Percentiles rank a stretch among this genome's conserved stretches.
phyloP scores from a whole-genome alignment of 2,797 vertebrate genomes.

The Sebastolobus altivelis region DNA sequence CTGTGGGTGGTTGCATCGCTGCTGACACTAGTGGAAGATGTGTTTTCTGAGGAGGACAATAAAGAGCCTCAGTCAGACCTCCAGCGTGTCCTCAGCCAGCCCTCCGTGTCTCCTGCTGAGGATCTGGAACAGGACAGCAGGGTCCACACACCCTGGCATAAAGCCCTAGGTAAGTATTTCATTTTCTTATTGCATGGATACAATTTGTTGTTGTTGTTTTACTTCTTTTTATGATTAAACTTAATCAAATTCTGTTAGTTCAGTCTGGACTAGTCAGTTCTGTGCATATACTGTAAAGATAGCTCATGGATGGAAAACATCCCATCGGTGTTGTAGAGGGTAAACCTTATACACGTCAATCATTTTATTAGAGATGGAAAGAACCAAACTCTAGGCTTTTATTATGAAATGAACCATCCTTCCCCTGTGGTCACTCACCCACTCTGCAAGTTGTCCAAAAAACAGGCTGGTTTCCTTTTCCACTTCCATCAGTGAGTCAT shows the following conservation, averaged over 20 bases:
- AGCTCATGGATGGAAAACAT: neutral
- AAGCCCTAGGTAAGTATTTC: slow-evolving; percentile 38
- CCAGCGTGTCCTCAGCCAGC: slow-evolving; percentile 23
- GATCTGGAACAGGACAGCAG: slow-evolving; percentile 6
- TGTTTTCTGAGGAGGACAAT: slow-evolving; percentile 58
- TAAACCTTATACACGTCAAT: neutral
- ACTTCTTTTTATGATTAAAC: neutral
- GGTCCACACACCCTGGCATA: slow-evolving; percentile 21
- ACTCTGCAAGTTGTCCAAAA: neutral
- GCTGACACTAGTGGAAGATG: slow-evolving; percentile 71
- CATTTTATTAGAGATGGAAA: neutral
- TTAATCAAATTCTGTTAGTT: neutral
- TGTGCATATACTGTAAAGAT: neutral
- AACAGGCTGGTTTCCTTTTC: neutral
- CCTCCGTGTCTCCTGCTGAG: slow-evolving; percentile 34
- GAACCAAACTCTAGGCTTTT: neutral
- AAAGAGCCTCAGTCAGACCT: slow-evolving; percentile 43
- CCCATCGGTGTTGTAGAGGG: neutral
- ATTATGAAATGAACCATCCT: neutral
- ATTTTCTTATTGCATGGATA: neutral
- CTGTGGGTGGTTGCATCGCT: slow-evolving; percentile 76
- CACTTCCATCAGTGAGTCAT: neutral
- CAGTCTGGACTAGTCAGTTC: neutral
- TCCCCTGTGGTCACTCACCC: neutral
- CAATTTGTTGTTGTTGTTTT: neutral